Conservation (phyloP, 2,888 invertebrate species). For the Serrognathus titanus region DNA sequence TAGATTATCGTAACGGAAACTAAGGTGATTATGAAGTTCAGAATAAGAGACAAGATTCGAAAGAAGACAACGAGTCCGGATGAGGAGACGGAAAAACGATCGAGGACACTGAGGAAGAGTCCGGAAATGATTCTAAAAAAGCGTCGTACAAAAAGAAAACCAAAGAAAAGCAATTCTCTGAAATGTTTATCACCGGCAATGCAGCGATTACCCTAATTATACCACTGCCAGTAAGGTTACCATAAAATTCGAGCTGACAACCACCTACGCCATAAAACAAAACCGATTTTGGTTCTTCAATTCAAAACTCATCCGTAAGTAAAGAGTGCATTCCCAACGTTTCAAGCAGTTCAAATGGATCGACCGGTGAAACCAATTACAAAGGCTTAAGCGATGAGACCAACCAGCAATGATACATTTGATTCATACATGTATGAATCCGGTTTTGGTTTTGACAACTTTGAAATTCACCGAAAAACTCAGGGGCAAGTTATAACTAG, state of each 20-base stretch:
- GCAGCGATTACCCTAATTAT: no score
- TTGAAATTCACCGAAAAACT: no score
- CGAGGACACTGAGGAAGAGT: conserved; percentile 19
- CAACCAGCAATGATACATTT: background rate
- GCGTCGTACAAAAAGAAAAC: conserved; percentile 15
- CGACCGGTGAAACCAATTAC: no score
- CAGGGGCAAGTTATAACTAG: conserved; percentile 7
- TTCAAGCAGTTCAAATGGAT: no score
- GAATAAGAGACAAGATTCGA: background rate
- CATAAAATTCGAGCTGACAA: no score
- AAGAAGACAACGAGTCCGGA: background rate
- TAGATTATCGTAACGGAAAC: conserved; percentile 2
- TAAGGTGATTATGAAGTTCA: background rate
- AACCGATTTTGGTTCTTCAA: no score
- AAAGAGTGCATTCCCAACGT: background rate
- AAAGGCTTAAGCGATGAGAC: no score
- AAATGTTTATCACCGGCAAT: no score
- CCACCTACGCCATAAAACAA: no score
- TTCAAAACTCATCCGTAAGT: background rate
- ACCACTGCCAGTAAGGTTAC: no score
- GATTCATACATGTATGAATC: conserved; percentile 9
- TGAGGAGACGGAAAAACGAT: conserved; percentile 4
- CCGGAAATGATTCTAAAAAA: conserved; percentile 15
- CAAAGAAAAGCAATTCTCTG: background rate
- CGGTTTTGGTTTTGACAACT: background rate